These are phyloP conservation scores for Drosophila pandora DNA, from an alignment of 1,140 invertebrate genomes.

Conservation along the genomic window DNA sequence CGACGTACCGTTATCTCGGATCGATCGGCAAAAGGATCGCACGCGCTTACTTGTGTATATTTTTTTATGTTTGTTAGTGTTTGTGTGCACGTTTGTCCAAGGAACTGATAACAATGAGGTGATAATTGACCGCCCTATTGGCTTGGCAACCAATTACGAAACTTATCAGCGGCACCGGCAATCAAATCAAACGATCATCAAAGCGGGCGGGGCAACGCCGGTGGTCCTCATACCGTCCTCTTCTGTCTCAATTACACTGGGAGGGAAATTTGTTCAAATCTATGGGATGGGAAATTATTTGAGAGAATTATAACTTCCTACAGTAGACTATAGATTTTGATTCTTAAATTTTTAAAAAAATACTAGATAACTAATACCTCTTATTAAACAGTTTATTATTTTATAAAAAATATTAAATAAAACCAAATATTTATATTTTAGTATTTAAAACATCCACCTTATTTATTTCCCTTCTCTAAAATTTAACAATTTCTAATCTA, in stretches of 20 bases:
- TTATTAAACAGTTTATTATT: too few relatives aligned
- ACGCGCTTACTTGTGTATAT: constrained; percentile 30
- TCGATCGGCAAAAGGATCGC: constrained; percentile 52
- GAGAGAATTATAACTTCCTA: too few relatives aligned
- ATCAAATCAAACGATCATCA: constrained; percentile 64
- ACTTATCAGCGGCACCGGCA: constrained; percentile 61
- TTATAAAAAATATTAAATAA: too few relatives aligned
- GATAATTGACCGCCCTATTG: constrained; percentile 81
- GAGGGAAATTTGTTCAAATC: neutral
- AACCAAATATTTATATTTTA: too few relatives aligned
- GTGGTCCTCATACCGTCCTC: constrained; percentile 41
- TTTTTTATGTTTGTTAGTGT: neutral
- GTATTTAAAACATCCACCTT: too few relatives aligned
- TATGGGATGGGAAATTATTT: neutral
- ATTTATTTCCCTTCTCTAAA: neutral
- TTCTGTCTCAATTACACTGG: neutral
- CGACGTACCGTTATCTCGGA: constrained; percentile 37
- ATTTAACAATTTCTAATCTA: constrained; percentile 1
- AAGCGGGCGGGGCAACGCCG: constrained; percentile 52
- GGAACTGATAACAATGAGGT: constrained; percentile 72
- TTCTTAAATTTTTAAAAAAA: too few relatives aligned
- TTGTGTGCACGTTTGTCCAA: constrained; percentile 20
- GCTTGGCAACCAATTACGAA: constrained; percentile 77
- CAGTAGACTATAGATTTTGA: too few relatives aligned
- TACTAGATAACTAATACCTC: too few relatives aligned